Percentiles rank a stretch among this genome's conserved stretches.
Conservation (phyloP, 1,140 invertebrate genomes). For the Neodiprion virginianus region DNA sequence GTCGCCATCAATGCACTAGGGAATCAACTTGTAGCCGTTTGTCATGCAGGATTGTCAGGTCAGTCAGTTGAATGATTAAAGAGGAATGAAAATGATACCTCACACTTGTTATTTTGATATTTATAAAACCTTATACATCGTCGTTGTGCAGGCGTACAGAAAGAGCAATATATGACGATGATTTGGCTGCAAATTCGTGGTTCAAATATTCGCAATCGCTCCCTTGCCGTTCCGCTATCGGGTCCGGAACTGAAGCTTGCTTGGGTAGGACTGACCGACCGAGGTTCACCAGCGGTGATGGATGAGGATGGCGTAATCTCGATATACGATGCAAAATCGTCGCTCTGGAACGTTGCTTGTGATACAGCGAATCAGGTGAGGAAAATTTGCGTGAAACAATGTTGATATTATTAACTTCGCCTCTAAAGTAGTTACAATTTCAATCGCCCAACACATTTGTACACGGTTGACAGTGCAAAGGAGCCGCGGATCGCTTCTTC, state of each 20-base stretch:
- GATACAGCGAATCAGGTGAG: conserved; percentile 73
- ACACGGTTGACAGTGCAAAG: conserved; percentile 65
- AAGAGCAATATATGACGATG: conserved; percentile 69
- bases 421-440: not conserved
- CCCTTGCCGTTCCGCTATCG: conserved; percentile 72
- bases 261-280: conserved; percentile 87
- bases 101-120: not conserved
- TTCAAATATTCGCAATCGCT: conserved; percentile 58
- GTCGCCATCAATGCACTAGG: conserved; percentile 74
- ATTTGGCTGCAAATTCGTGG: conserved; percentile 57
- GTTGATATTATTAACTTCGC: not conserved
- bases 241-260: conserved; percentile 69
- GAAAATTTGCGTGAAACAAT: not conserved
- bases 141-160: conserved; percentile 41
- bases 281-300: conserved; percentile 73
- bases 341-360: conserved; percentile 80
- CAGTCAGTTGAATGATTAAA: not conserved
- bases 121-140: not conserved
- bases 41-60: conserved; percentile 68
- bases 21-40: conserved; percentile 78
- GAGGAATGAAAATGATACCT: conserved; percentile 50
- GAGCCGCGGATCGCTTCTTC: conserved; percentile 82
- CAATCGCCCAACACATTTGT: not conserved
- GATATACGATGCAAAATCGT: conserved; percentile 69
- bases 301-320: conserved; percentile 74